phyloP scores from a whole-genome alignment of 2,888 invertebrate species.

The Agriotes lineatus region DNA sequence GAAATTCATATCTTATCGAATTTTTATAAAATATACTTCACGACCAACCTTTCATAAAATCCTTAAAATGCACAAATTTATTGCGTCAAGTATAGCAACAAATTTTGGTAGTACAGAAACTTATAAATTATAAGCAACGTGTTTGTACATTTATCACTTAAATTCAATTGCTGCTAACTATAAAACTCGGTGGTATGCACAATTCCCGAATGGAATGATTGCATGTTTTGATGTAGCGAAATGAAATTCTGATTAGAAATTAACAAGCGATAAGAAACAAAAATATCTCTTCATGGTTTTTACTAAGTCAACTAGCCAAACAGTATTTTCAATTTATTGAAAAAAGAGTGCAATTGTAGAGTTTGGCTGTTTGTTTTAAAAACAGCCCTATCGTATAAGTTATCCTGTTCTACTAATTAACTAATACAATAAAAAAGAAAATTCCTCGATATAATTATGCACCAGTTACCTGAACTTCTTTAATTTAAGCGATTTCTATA shows the following conservation, averaged over 20 bases:
- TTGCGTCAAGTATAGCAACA: no score
- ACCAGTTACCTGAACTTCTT: no score
- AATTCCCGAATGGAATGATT: slow-evolving; percentile 17
- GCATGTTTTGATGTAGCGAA: slow-evolving; percentile 25
- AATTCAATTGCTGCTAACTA: slow-evolving; percentile 15
- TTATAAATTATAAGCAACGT: background rate
- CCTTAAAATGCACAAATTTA: no score
- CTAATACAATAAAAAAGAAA: background rate
- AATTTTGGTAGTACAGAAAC: background rate
- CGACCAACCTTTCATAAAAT: background rate
- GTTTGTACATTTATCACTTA: slow-evolving; percentile 4
- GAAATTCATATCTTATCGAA: background rate
- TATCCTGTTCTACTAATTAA: background rate
- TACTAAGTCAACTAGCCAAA: slow-evolving; percentile 16
- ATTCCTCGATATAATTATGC: no score
- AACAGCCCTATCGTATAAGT: background rate
- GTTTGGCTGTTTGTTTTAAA: slow-evolving; percentile 9
- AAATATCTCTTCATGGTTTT: slow-evolving; percentile 28
- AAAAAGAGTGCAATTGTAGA: slow-evolving; percentile 22
- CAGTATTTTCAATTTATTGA: slow-evolving; percentile 19
- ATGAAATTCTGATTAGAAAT: slow-evolving; percentile 33
- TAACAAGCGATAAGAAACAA: slow-evolving; percentile 28
- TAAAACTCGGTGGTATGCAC: slow-evolving; percentile 13
- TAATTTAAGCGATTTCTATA: no score
- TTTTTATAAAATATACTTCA: slow-evolving; percentile 6